These are phyloP conservation scores for Muraenolepis orangiensis DNA, from an alignment of 2,797 vertebrate species.

Conservation along the genomic window DNA sequence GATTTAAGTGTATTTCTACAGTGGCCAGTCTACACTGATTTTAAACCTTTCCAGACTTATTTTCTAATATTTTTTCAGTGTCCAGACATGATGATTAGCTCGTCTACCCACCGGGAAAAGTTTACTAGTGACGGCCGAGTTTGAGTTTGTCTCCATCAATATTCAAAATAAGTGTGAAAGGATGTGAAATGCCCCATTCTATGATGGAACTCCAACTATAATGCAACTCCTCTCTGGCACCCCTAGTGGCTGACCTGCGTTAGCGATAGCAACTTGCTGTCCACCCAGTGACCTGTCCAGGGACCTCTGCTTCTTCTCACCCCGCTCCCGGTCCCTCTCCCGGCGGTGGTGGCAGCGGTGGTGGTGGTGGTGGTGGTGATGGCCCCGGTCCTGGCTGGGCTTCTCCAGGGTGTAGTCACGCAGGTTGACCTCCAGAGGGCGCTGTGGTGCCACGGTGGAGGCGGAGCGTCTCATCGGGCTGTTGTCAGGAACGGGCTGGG, in stretches of 20 bases:
- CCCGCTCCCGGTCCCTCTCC: conserved; percentile 59
- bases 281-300: conserved; percentile 80
- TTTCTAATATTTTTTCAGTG: no score
- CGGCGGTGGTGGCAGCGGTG: conserved; percentile 90
- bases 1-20: no score
- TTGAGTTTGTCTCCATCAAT: background rate
- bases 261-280: conserved; percentile 52
- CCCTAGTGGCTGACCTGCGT: conserved; percentile 70
- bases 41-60: no score
- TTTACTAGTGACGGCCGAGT: no score
- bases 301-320: conserved; percentile 88
- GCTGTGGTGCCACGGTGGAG: conserved; percentile 83
- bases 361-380: conserved; percentile 82
- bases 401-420: conserved; percentile 77
- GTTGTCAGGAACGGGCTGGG: conserved; percentile 81
- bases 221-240: background rate
- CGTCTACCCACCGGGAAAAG: no score
- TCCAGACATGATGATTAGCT: no score
- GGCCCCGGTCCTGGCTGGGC: conserved; percentile 73
- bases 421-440: conserved; percentile 75
- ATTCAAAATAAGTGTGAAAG: no score
- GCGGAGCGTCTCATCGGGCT: conserved; percentile 90
- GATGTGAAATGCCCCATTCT: no score
- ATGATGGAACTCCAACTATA: background rate
- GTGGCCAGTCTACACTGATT: no score